A percentile compares a stretch with the other conserved stretches of the same genome.
These are phyloP conservation scores for Aegypius monachus DNA, from an alignment of 2,113 vertebrate genomes.

Conservation along the genomic window DNA sequence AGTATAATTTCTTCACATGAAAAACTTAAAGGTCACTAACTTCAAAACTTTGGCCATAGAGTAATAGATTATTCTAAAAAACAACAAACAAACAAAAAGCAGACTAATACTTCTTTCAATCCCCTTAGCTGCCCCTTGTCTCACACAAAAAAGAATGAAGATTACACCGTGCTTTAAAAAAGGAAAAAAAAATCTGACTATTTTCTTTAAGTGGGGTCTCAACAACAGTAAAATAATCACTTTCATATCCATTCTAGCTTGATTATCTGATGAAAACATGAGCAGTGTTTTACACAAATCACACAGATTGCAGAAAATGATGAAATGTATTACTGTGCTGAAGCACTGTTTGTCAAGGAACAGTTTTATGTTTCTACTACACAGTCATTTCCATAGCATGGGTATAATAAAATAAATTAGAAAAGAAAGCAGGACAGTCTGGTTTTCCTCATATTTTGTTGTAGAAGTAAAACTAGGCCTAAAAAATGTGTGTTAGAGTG, in stretches of 20 bases:
- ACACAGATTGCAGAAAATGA: background rate
- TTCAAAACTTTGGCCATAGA: background rate
- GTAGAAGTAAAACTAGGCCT: background rate
- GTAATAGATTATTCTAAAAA: background rate
- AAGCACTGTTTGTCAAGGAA: background rate
- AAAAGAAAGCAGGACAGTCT: background rate
- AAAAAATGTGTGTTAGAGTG: background rate
- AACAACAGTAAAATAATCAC: background rate
- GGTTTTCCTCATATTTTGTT: background rate
- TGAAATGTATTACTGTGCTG: background rate
- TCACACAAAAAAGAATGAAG: background rate
- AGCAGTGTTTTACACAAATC: background rate
- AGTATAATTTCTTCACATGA: background rate
- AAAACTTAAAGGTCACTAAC: background rate
- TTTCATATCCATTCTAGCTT: background rate
- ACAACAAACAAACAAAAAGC: background rate
- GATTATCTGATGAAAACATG: background rate
- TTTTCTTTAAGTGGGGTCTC: background rate
- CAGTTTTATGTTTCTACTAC: background rate
- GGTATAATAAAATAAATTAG: background rate
- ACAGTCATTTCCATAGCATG: background rate
- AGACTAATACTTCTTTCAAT: background rate
- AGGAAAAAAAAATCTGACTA: background rate
- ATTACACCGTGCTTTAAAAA: background rate
- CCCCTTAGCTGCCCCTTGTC: background rate